These are phyloP conservation scores for Protobothrops flavoviridis DNA, from an alignment of 2,113 vertebrate genomes.

Conservation along the genomic window DNA sequence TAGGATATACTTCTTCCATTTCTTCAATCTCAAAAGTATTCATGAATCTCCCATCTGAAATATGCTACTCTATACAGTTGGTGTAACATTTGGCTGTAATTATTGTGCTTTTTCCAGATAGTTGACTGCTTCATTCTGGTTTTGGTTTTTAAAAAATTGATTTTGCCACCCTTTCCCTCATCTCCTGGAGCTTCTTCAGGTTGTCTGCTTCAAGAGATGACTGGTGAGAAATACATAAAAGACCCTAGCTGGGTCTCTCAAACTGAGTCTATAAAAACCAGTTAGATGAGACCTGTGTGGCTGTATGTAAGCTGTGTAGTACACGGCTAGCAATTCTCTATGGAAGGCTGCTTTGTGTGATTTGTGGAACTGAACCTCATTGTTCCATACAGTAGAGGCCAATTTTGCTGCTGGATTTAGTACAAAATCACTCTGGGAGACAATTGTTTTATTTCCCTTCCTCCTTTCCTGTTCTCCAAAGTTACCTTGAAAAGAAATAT, in stretches of 20 bases:
- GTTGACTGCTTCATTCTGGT: background rate
- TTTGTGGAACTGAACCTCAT: conserved; percentile 11
- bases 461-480: no score
- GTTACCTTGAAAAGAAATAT: background rate
- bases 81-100: background rate
- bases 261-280: conserved; percentile 5
- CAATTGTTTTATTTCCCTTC: background rate
- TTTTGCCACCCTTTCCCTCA: background rate
- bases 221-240: background rate
- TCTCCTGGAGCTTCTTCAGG: background rate
- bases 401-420: conserved; percentile 6
- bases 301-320: background rate
- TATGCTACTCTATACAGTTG: background rate
- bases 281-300: background rate
- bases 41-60: background rate
- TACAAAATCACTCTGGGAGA: background rate
- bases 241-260: background rate
- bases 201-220: background rate
- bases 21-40: background rate
- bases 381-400: background rate
- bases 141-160: background rate
- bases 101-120: background rate
- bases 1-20: background rate
- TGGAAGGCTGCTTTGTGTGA: background rate
- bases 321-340: background rate